Evolutionary conservation across 2,888 invertebrate species (phyloP).

Genomic region (Epirrhoe alternata): DNA sequence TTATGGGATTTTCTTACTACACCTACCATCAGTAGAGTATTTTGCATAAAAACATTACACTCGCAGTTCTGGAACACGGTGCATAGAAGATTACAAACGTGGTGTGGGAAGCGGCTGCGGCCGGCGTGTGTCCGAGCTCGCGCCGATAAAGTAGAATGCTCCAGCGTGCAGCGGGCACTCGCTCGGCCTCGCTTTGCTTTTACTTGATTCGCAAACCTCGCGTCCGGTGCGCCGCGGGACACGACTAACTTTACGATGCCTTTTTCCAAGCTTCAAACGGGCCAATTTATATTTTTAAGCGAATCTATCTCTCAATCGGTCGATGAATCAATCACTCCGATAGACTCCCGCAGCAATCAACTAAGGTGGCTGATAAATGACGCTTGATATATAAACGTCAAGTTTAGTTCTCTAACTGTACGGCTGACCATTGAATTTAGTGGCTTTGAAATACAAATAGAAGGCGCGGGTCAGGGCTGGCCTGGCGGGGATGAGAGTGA

Average conservation of each 20-base stretch:
- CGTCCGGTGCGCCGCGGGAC: background rate
- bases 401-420: background rate
- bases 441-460: background rate
- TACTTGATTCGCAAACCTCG: background rate
- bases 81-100: background rate
- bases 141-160: background rate
- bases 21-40: no score
- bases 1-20: no score
- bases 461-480: background rate
- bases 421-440: background rate
- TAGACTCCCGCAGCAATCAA: background rate
- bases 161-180: background rate
- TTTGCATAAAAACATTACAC: no score
- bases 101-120: background rate
- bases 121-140: background rate
- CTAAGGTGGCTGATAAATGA: background rate
- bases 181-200: background rate
- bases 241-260: background rate
- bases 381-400: background rate
- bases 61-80: background rate
- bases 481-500: background rate
- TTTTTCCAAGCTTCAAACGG: background rate
- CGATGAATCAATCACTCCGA: background rate
- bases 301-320: background rate
- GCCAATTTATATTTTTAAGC: background rate